These are phyloP conservation scores for Tinea semifulvella DNA, from an alignment of 2,888 invertebrate genomes.

Conservation along the genomic window DNA sequence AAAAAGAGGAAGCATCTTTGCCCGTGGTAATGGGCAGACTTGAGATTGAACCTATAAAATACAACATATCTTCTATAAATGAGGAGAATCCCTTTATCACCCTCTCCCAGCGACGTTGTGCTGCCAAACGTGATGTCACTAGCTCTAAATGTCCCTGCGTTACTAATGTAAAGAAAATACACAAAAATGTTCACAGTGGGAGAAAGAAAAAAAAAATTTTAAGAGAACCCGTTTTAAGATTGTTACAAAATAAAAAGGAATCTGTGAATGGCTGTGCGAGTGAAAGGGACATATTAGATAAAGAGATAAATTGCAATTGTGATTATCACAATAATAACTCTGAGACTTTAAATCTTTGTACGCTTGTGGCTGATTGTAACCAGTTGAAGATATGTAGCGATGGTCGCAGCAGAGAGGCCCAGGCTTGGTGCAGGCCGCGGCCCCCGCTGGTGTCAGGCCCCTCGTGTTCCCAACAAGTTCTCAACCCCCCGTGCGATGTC, in stretches of 20 bases:
- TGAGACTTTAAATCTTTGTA: slow-evolving; percentile 36
- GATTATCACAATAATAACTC: slow-evolving; percentile 20
- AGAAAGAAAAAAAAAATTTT: slow-evolving; percentile 60
- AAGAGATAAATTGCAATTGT: slow-evolving; percentile 5
- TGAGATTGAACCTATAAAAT: slow-evolving; percentile 60
- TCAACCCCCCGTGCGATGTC: slow-evolving; percentile 80
- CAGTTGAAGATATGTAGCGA: slow-evolving; percentile 48
- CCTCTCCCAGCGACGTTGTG: not conserved
- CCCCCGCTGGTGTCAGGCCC: slow-evolving; percentile 38
- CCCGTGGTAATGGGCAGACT: slow-evolving; percentile 63
- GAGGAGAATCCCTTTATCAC: slow-evolving; percentile 41
- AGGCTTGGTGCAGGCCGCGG: too few relatives aligned
- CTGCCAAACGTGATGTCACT: not conserved
- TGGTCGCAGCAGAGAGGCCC: slow-evolving; percentile 24
- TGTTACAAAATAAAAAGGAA: slow-evolving; percentile 33
- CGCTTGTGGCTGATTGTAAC: slow-evolving; percentile 53
- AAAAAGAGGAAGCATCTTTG: slow-evolving; percentile 55
- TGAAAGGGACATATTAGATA: slow-evolving; percentile 19
- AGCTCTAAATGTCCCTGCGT: slow-evolving; percentile 1
- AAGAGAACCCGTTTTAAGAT: slow-evolving; percentile 65
- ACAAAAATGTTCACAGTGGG: slow-evolving; percentile 31
- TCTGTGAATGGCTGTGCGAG: slow-evolving; percentile 16
- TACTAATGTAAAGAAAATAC: slow-evolving; percentile 25
- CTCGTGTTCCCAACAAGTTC: slow-evolving; percentile 83
- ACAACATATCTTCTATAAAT: slow-evolving; percentile 26